phyloP scores from a whole-genome alignment of 2,888 invertebrate species.

The Spilarctia lutea region DNA sequence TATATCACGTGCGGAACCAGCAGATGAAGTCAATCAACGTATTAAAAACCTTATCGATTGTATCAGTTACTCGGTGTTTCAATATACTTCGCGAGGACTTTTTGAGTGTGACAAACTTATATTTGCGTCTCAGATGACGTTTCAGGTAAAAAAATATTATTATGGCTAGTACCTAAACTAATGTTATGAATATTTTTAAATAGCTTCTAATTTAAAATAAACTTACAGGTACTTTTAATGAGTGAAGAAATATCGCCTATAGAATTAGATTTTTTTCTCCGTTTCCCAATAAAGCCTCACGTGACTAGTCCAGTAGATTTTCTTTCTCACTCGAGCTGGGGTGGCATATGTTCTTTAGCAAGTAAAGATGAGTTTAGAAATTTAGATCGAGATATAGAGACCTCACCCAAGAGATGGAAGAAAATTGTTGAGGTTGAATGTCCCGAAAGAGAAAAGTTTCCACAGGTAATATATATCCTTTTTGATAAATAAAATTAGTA shows the following conservation, averaged over 20 bases:
- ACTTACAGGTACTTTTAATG: conserved; percentile 91
- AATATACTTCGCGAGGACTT: conserved; percentile 97
- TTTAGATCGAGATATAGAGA: conserved; percentile 97
- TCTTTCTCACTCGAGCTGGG: conserved; percentile 96
- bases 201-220: not conserved
- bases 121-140: conserved; percentile 98
- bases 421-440: conserved; percentile 98
- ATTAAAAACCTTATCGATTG: conserved; percentile 97
- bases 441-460: conserved; percentile 98
- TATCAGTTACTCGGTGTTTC: conserved; percentile 97
- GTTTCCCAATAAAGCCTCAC: conserved; percentile 97
- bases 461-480: conserved; percentile 86
- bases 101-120: conserved; percentile 99
- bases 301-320: conserved; percentile 98
- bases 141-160: conserved; percentile 88
- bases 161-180: not conserved
- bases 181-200: not conserved
- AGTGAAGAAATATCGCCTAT: conserved; percentile 94
- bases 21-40: conserved; percentile 91
- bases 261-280: conserved; percentile 96
- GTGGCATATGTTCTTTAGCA: conserved; percentile 96
- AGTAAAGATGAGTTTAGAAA: conserved; percentile 97
- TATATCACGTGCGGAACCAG: conserved; percentile 94
- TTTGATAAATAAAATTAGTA: not conserved
- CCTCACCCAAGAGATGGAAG: conserved; percentile 98